Base-by-base conservation (phyloP, 2,113 vertebrate species). In the Anser cygnoides region DNA sequence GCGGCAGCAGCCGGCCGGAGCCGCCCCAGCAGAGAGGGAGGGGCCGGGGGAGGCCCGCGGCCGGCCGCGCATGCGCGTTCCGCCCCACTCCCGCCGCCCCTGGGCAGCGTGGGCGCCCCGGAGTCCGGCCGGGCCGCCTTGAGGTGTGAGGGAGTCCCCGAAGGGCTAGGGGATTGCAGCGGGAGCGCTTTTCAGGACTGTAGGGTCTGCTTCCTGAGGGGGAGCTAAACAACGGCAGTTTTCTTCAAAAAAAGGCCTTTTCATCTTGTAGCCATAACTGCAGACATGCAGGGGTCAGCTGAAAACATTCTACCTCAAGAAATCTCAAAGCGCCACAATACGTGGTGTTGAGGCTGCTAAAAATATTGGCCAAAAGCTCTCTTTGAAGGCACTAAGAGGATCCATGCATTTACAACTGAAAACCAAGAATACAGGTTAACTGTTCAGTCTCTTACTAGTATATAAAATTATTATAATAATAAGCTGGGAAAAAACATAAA, bases 61-160 rank as follows among this genome's bases (percentile, higher is more conserved):
- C 68, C 43, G 70, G 43, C 44, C 46, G 94, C 87, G 96, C 96
- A 93, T 93, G 93, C 96, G 95, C 92, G 72, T 26, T 43, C 50
- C 11, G 50, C 71, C 44, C 39, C 61, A 65, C 66, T 14, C 33
- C 29, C 29, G 41, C 61, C 8, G 35, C 35, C 18, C 18, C n/a
- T 28, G 46, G 20, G 46, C 46, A 49, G 20, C 46, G 46, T 10
- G 46, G 20, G 5, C 20, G 46, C 10, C 46, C 20, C 46, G 46
- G 20, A 19, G 46, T 19, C 19, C 10, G 46, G 46, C 19, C 46
- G 46, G 19, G 46, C 46, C 46, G 46, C 46, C 10, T 5, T 49
- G 46, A 49, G 46, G 46, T 20, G 46, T 49, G 46, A 49, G 46
- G 46, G 46, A 10, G 46, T 20, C 20, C 46, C 20, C 46, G 46